Evolutionary conservation across 2,113 vertebrate species (phyloP), one percentile per base, ranked within the genome.

Genomic region (Salvelinus sp.): DNA sequence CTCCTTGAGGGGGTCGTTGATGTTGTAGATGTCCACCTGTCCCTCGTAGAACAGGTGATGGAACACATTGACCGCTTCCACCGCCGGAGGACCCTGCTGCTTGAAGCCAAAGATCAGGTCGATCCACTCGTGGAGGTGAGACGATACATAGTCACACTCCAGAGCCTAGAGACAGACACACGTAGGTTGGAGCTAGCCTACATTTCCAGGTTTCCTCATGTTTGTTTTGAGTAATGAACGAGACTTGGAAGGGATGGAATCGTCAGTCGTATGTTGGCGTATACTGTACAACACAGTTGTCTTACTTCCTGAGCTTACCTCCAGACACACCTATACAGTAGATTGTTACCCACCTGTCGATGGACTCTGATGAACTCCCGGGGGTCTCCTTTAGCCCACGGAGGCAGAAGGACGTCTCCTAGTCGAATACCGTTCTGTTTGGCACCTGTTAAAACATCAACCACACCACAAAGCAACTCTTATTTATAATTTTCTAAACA

Each of bases 21-120:
- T 99, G 91, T 99, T 99, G 92, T 99, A 99, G 82, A 99, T 99
- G 84, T 99, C 98, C 86, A 99, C 98, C 88, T 99, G 98, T 1
- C 98, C 98, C 89, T 99, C 98, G 70, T 99, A 99, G 85, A 99
- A 99, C 74, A 99, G 96, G 87, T 99, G 98, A 88, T 99, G 98
- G 89, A 99, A 99, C 82, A 99, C 97, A 77, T 99, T 99, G 6
- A 99, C 97, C 1, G 97, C 94, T 87, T 99, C 98, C 70, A 99
- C 96, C 0, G 98, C 98, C 0, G 97, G 93, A 13, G 96, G 97
- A 0, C 98, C 98, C 90, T 99, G 98, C 91, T 99, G 98, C 91
- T 99, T 98, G 80, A 97, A 98, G 79, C 98, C 98, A 57, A 99
- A 99, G 72, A 99, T 96, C 77, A 99, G 91, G 88, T 99, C 97